Percentiles rank a stretch among this genome's conserved stretches.
phyloP scores from a whole-genome alignment of 2,113 vertebrate genomes.

The Labeo catla region DNA sequence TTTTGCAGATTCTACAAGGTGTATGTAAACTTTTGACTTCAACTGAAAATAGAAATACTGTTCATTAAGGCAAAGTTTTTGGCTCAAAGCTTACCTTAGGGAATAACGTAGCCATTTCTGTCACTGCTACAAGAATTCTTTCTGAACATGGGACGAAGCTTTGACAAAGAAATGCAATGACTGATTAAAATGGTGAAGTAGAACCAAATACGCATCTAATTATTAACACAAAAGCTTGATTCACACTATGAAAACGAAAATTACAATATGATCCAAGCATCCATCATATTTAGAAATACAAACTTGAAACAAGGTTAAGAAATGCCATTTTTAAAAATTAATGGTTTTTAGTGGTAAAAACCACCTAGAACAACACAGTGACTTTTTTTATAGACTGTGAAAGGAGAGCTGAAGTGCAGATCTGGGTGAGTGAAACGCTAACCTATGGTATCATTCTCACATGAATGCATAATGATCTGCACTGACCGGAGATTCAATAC shows the following conservation, averaged over 20 bases:
- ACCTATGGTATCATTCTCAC: slow-evolving; percentile 7
- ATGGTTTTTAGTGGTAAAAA: not conserved
- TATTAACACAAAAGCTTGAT: not conserved
- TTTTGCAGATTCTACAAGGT: too few relatives aligned
- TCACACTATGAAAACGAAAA: not conserved
- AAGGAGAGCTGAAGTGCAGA: not conserved
- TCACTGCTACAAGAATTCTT: slow-evolving; percentile 94
- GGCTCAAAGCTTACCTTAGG: slow-evolving; percentile 83
- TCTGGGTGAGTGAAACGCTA: not conserved
- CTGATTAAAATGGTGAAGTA: not conserved
- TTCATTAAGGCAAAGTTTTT: not conserved
- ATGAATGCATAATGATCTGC: slow-evolving; percentile 35
- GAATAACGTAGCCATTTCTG: slow-evolving; percentile 95
- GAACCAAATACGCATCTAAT: not conserved
- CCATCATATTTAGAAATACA: not conserved
- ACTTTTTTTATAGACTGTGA: not conserved
- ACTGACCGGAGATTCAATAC: not conserved
- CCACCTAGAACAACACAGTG: not conserved
- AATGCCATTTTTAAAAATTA: not conserved
- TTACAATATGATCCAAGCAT: not conserved
- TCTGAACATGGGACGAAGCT: slow-evolving; percentile 97
- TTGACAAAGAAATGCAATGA: slow-evolving; percentile 36
- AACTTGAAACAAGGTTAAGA: not conserved
- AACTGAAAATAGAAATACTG: too few relatives aligned
- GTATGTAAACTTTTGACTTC: too few relatives aligned